These are phyloP conservation scores for Cheilosia grossa DNA, from an alignment of 2,888 invertebrate species.

Conservation along the genomic window DNA sequence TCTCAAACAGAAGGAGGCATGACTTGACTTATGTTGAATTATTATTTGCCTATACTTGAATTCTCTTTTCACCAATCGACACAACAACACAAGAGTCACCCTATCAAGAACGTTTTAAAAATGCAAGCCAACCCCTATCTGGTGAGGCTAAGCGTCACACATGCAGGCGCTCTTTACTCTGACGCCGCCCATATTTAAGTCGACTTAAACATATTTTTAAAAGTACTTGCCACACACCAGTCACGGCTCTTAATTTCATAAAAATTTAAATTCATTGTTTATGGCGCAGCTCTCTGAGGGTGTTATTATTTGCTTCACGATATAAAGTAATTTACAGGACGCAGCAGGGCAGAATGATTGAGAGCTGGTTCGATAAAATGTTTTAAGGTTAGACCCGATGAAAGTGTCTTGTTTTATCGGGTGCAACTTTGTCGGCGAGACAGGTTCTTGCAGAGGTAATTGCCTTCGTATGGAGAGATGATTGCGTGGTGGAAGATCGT, in stretches of 20 bases:
- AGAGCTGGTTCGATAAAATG: slow-evolving; percentile 35
- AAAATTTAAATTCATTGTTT: slow-evolving; percentile 73
- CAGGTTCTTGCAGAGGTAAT: not conserved
- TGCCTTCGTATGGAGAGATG: slow-evolving; percentile 28
- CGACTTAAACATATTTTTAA: slow-evolving; percentile 28
- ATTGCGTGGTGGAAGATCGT: slow-evolving; percentile 4
- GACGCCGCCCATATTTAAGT: slow-evolving; percentile 30
- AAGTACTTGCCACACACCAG: slow-evolving; percentile 40
- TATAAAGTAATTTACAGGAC: slow-evolving; percentile 73
- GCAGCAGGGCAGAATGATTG: slow-evolving; percentile 35
- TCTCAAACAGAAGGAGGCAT: too few species aligned
- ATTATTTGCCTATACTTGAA: not conserved
- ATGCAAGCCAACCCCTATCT: slow-evolving; percentile 64
- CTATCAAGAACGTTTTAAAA: not conserved
- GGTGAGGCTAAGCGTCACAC: slow-evolving; percentile 16
- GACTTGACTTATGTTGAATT: too few species aligned
- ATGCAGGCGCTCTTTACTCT: slow-evolving; percentile 8
- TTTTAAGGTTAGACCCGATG: slow-evolving; percentile 35
- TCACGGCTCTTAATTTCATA: slow-evolving; percentile 68
- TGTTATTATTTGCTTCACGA: slow-evolving; percentile 68
- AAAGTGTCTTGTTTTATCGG: slow-evolving; percentile 42
- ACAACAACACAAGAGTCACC: not conserved
- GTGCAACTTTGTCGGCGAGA: slow-evolving; percentile 30
- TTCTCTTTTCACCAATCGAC: not conserved
- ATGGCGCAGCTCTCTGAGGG: slow-evolving; percentile 44